phyloP scores from a whole-genome alignment of 2,797 vertebrate genomes.

The Gadopsis bispinosus region DNA sequence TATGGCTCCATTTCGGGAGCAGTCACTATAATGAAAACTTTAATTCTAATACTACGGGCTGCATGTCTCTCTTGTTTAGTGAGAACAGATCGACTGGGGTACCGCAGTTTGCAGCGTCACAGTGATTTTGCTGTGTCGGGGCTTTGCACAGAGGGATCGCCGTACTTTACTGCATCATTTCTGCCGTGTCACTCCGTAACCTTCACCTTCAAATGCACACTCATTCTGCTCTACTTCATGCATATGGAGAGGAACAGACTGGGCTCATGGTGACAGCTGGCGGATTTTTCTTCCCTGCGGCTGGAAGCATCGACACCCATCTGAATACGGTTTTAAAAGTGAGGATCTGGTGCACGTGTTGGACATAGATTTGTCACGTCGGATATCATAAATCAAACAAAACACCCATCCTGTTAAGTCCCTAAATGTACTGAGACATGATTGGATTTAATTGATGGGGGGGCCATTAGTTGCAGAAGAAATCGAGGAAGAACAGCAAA shows the following conservation, averaged over 20 bases:
- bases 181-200: conserved; percentile 31
- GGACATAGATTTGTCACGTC: background rate
- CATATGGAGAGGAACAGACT: conserved; percentile 23
- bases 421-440: background rate
- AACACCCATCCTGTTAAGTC: background rate
- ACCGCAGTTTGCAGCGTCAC: conserved; percentile 8
- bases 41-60: background rate
- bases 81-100: background rate
- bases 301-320: conserved; percentile 17
- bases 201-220: conserved; percentile 30
- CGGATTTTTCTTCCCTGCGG: background rate
- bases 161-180: conserved; percentile 1
- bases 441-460: background rate
- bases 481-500: background rate
- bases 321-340: conserved; percentile 1
- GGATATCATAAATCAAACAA: background rate
- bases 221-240: conserved; percentile 35
- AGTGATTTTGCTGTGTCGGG: conserved; percentile 14
- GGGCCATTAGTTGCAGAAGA: background rate
- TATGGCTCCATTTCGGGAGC: background rate
- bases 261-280: conserved; percentile 26
- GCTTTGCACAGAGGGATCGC: conserved; percentile 8
- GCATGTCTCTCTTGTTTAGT: background rate
- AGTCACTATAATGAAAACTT: background rate
- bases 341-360: background rate